phyloP scores from a whole-genome alignment of 2,113 vertebrate species.

The Austrofundulus limnaeus region DNA sequence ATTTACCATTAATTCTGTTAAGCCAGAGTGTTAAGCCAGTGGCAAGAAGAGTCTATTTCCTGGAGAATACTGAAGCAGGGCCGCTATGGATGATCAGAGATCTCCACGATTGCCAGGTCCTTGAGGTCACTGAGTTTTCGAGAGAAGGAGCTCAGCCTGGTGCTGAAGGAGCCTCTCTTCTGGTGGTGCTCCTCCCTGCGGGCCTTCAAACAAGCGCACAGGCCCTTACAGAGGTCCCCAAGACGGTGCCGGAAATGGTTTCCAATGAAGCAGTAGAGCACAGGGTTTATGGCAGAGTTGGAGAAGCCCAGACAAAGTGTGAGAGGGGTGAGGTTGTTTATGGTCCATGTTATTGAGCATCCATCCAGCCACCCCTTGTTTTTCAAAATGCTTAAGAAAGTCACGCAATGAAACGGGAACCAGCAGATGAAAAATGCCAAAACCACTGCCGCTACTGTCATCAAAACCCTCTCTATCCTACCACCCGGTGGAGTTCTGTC shows the following conservation, averaged over 20 bases:
- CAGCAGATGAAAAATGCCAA: slow-evolving; percentile 91
- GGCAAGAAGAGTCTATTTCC: slow-evolving; percentile 2
- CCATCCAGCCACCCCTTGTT: slow-evolving; percentile 72
- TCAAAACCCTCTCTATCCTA: slow-evolving; percentile 85
- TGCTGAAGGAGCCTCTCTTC: slow-evolving; percentile 79
- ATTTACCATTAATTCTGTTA: not conserved
- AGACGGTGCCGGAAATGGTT: slow-evolving; percentile 89
- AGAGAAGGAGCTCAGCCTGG: slow-evolving; percentile 80
- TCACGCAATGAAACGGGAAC: slow-evolving; percentile 89
- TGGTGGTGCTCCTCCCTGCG: slow-evolving; percentile 64
- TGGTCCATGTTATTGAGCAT: slow-evolving; percentile 76
- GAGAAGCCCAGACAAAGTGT: slow-evolving; percentile 86
- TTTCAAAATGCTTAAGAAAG: slow-evolving; percentile 82
- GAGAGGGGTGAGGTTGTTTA: slow-evolving; percentile 79
- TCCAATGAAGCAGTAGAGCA: slow-evolving; percentile 91
- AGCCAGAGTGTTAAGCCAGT: not conserved
- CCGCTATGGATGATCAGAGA: slow-evolving; percentile 38
- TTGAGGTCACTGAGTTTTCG: slow-evolving; percentile 82
- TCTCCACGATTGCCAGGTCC: slow-evolving; percentile 70
- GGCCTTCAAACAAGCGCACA: slow-evolving; percentile 59
- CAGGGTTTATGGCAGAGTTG: slow-evolving; percentile 90
- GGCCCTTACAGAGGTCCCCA: slow-evolving; percentile 77
- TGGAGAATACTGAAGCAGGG: not conserved
- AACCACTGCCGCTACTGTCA: slow-evolving; percentile 88
- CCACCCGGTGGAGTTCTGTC: slow-evolving; percentile 63